phyloP scores from a whole-genome alignment of 2,113 vertebrate species.

The Crotalus tigris region DNA sequence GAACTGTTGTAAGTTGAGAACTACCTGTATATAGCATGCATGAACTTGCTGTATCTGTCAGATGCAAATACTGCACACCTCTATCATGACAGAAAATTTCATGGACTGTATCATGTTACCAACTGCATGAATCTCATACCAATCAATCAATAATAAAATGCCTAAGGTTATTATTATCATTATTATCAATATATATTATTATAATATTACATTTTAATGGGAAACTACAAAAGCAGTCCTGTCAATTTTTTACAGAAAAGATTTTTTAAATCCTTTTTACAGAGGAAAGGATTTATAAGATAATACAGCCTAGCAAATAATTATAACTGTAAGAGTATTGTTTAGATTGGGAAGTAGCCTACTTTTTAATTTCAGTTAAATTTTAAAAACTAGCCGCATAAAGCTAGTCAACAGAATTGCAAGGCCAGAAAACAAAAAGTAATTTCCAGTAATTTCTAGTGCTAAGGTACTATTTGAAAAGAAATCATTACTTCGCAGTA shows the following conservation, averaged over 20 bases:
- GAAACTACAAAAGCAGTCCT: neutral
- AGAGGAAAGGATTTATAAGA: neutral
- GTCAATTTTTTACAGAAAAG: neutral
- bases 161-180: neutral
- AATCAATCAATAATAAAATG: neutral
- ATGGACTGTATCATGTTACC: neutral
- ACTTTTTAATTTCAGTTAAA: neutral
- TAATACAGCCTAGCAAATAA: neutral
- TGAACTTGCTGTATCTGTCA: neutral
- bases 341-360: neutral
- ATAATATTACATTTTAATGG: neutral
- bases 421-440: neutral
- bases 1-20: too few relatives aligned
- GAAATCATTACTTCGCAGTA: neutral
- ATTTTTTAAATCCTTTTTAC: too few relatives aligned
- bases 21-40: neutral
- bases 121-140: neutral
- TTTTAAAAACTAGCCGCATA: neutral
- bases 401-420: neutral
- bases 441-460: neutral
- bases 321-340: neutral
- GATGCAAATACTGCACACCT: neutral
- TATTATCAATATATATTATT: neutral
- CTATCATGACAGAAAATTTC: neutral
- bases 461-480: neutral